Percentiles rank a stretch among this genome's conserved stretches.
Conservation (phyloP, 2,888 invertebrate species). For the Diarsia rubi region DNA sequence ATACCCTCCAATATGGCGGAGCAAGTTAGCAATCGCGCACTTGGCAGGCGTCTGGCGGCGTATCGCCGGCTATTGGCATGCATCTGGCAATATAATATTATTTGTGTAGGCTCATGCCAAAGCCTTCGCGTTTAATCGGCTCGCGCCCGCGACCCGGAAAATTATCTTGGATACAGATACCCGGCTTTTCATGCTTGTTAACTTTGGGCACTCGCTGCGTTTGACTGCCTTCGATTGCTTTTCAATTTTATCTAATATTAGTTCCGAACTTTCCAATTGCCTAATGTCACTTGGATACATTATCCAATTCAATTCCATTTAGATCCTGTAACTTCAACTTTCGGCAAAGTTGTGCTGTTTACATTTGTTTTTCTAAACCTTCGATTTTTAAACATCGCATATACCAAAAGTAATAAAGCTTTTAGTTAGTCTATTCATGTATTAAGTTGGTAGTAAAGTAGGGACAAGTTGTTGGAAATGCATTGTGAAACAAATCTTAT, state of each 20-base stretch:
- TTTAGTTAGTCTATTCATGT: slow-evolving; percentile 31
- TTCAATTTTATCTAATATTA: slow-evolving; percentile 26
- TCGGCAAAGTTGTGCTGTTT: neutral
- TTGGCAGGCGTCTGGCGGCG: slow-evolving; percentile 78
- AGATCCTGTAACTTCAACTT: slow-evolving; percentile 3
- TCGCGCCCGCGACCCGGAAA: slow-evolving; percentile 79
- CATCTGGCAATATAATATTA: slow-evolving; percentile 88
- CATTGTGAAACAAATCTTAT: slow-evolving; percentile 62
- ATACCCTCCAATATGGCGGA: slow-evolving; percentile 63
- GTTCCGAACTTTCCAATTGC: slow-evolving; percentile 19
- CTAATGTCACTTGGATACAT: neutral
- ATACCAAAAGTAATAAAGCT: slow-evolving; percentile 10
- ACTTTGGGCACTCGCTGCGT: slow-evolving; percentile 58
- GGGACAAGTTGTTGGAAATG: slow-evolving; percentile 54
- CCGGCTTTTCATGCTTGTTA: slow-evolving; percentile 76
- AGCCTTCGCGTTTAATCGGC: slow-evolving; percentile 79
- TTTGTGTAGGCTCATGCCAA: slow-evolving; percentile 87
- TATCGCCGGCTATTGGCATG: slow-evolving; percentile 85
- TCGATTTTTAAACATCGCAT: neutral
- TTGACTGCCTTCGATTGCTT: slow-evolving; percentile 42
- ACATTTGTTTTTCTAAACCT: neutral
- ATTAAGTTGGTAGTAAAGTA: slow-evolving; percentile 35
- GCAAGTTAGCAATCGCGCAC: slow-evolving; percentile 78
- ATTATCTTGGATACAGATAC: slow-evolving; percentile 76
- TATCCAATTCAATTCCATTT: slow-evolving; percentile 32